Evolutionary conservation across 2,888 invertebrate species (phyloP).

Genomic region (Bellardia bayeri): DNA sequence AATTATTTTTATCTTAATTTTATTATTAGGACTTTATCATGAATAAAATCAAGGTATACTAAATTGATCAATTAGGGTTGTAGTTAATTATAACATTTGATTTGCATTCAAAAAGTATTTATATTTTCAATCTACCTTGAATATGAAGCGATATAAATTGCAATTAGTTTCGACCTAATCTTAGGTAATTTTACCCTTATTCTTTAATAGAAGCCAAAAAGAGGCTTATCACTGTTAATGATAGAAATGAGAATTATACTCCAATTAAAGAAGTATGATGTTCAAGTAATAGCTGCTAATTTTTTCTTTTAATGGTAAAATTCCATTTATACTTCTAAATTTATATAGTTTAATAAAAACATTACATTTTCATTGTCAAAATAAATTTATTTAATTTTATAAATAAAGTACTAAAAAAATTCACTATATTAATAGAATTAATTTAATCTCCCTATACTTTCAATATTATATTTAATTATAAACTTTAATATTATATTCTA

Average conservation of each 20-base stretch:
- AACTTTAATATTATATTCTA: no score
- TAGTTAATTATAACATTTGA: conserved; percentile 79
- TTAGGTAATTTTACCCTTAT: conserved; percentile 84
- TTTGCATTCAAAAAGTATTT: conserved; percentile 83
- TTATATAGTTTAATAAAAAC: conserved; percentile 86
- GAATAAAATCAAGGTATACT: conserved; percentile 87
- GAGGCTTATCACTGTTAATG: conserved; percentile 86
- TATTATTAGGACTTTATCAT: conserved; percentile 85
- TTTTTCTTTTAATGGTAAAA: conserved; percentile 84
- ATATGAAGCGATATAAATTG: conserved; percentile 85
- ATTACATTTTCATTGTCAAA: conserved; percentile 87
- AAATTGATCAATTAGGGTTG: conserved; percentile 84
- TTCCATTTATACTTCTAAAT: conserved; percentile 77
- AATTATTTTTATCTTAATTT: conserved; percentile 85
- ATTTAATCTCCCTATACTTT: no score
- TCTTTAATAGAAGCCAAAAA: conserved; percentile 84
- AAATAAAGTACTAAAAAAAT: conserved; percentile 80
- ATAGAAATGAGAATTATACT: conserved; percentile 77
- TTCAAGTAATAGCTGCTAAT: conserved; percentile 87
- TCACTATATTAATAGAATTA: conserved; percentile 78
- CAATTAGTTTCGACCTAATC: conserved; percentile 86
- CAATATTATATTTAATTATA: no score
- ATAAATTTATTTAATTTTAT: conserved; percentile 84
- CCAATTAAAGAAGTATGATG: conserved; percentile 87
- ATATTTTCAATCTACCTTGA: conserved; percentile 82